Conservation (phyloP, 2,113 vertebrate species). For the Callaeas wilsoni region DNA sequence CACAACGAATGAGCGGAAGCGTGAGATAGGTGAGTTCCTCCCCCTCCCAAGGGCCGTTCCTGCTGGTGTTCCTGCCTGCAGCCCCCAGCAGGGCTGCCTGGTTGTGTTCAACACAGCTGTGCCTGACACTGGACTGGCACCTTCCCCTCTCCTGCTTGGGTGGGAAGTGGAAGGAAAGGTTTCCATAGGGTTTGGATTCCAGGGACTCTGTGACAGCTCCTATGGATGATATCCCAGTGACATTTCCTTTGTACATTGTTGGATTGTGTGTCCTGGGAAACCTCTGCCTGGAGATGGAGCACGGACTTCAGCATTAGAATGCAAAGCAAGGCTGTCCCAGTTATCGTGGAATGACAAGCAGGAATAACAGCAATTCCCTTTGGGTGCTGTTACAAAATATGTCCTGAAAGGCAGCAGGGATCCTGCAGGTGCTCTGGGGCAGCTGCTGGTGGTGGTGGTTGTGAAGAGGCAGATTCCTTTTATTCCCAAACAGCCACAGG, state of each 20-base stretch:
- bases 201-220: background rate
- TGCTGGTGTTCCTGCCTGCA: background rate
- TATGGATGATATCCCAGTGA: rapidly evolving
- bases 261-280: background rate
- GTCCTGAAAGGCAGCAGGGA: background rate
- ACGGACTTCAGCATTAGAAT: background rate
- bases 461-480: background rate
- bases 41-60: background rate
- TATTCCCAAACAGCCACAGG: background rate
- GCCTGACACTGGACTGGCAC: rapidly evolving
- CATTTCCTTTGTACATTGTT: background rate
- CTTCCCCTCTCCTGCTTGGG: background rate
- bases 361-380: background rate
- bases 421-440: background rate
- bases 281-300: background rate
- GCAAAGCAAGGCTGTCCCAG: background rate
- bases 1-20: constrained; percentile 94
- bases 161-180: background rate
- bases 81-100: background rate
- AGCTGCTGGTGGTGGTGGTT: background rate
- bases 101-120: background rate
- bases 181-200: rapidly evolving
- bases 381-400: background rate
- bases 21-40: constrained; percentile 88
- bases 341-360: background rate